Conservation (phyloP, 2,888 invertebrate genomes). For the Nemurella pictetii region DNA sequence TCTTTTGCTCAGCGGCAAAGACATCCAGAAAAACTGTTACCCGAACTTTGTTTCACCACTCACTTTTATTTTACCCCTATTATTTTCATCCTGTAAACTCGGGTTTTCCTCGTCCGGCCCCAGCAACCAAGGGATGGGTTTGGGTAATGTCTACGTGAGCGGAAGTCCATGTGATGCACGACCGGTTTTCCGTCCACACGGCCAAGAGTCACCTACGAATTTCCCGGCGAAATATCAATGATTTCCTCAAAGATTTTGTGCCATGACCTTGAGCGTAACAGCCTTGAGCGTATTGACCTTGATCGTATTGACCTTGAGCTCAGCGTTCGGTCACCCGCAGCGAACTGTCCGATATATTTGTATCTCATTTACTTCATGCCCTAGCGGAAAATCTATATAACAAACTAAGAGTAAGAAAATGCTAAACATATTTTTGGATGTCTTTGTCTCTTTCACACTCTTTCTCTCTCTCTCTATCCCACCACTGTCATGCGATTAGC, state of each 20-base stretch:
- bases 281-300: no score
- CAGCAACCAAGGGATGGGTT: no score
- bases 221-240: neutral
- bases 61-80: slow-evolving; percentile 10
- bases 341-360: slow-evolving; percentile 7
- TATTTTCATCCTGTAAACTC: neutral
- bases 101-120: neutral
- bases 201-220: neutral
- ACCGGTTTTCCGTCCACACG: neutral
- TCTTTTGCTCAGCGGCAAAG: slow-evolving; percentile 33
- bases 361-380: slow-evolving; percentile 18
- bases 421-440: slow-evolving; percentile 33
- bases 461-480: slow-evolving; percentile 1
- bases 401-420: slow-evolving; percentile 29
- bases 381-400: slow-evolving; percentile 28
- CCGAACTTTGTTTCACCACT: neutral
- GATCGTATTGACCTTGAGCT: no score
- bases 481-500: slow-evolving; percentile 18
- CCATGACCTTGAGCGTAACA: no score
- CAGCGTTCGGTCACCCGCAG: no score
- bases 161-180: no score
- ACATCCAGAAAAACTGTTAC: slow-evolving; percentile 36
- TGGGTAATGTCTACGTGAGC: neutral
- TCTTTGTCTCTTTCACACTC: slow-evolving; percentile 33
- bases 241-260: neutral